These are phyloP conservation scores for Drosophila tani DNA, from an alignment of 1,140 invertebrate species.

Conservation along the genomic window DNA sequence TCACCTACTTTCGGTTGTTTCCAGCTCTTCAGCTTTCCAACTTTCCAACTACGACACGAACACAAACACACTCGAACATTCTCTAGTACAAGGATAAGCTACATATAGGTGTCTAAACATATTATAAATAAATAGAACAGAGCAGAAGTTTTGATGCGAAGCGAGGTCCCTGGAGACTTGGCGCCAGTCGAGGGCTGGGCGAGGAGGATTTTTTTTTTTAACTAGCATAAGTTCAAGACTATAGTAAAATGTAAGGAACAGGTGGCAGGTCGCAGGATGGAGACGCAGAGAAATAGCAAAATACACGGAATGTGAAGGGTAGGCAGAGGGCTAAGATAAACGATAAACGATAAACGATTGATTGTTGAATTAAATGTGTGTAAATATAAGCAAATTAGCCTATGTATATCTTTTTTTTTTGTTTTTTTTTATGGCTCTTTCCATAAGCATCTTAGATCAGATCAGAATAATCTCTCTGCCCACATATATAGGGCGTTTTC, in stretches of 20 bases:
- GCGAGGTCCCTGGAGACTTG: background rate
- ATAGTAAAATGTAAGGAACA: constrained; percentile 57
- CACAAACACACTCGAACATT: constrained; percentile 29
- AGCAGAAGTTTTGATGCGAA: constrained; percentile 7
- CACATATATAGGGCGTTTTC: constrained; percentile 41
- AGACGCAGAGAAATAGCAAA: constrained; percentile 8
- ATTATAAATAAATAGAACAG: constrained; percentile 36
- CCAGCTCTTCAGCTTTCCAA: constrained; percentile 18
- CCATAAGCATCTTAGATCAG: constrained; percentile 32
- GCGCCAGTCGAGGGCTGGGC: too few species aligned
- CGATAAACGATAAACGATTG: constrained; percentile 15
- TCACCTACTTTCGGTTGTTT: background rate
- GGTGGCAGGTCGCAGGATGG: background rate
- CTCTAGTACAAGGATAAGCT: constrained; percentile 64
- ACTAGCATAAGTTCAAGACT: constrained; percentile 67
- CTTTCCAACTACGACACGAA: constrained; percentile 4
- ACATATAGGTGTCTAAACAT: constrained; percentile 63
- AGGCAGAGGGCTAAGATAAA: background rate
- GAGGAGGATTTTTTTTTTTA: constrained; percentile 55
- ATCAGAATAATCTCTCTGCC: constrained; percentile 49
- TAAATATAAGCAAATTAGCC: constrained; percentile 36
- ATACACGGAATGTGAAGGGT: background rate
- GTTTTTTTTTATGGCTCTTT: constrained; percentile 38
- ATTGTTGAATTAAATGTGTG: constrained; percentile 33
- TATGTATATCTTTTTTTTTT: constrained; percentile 18